Conservation (phyloP, 2,113 vertebrate species). For the Oreotragus oreotragus region DNA sequence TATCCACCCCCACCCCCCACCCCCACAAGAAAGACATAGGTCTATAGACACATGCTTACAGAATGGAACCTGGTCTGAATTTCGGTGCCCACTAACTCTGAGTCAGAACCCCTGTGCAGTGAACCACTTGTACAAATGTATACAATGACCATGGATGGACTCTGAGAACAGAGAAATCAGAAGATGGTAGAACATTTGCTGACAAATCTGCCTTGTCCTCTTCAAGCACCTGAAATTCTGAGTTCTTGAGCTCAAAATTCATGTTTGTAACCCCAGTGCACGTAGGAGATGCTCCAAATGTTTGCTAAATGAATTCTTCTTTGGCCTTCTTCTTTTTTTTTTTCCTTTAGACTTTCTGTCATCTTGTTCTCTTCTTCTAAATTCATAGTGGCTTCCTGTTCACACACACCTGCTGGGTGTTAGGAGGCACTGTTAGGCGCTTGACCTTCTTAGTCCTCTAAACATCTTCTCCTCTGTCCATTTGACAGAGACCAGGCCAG, state of each 20-base stretch:
- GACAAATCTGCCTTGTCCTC: background rate
- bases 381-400: background rate
- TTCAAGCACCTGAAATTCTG: background rate
- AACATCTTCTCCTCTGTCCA: background rate
- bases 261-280: background rate
- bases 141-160: too few species aligned
- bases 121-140: background rate
- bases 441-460: background rate
- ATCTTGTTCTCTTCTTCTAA: background rate
- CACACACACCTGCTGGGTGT: background rate
- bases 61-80: background rate
- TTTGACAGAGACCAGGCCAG: background rate
- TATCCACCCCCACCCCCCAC: background rate
- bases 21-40: background rate
- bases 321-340: rapidly evolving
- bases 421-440: background rate
- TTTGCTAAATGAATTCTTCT: background rate
- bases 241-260: background rate
- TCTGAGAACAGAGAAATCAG: background rate
- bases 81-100: too few species aligned
- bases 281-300: background rate
- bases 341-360: background rate
- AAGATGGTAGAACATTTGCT: too few species aligned
- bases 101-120: background rate
- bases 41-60: background rate